Percentiles rank a stretch among this genome's conserved stretches.
phyloP scores from a whole-genome alignment of 2,888 invertebrate genomes.

The Sycophila texana region DNA sequence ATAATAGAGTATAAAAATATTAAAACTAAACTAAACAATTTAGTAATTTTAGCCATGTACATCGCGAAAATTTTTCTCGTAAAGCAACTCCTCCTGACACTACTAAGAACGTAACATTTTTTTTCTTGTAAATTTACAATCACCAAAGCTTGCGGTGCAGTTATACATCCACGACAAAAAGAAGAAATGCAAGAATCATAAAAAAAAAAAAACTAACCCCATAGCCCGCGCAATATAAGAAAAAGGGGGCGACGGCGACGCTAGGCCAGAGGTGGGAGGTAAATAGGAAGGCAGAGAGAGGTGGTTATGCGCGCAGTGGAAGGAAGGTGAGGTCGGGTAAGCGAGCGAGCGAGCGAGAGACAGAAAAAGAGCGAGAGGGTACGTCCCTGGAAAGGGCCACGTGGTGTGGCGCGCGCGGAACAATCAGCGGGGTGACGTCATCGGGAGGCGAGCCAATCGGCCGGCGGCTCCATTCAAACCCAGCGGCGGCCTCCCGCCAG shows the following conservation, averaged over 20 bases:
- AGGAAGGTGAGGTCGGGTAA: neutral
- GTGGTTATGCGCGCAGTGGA: too few relatives aligned
- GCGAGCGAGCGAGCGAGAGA: constrained; percentile 21
- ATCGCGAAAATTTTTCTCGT: too few relatives aligned
- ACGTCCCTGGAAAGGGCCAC: constrained; percentile 66
- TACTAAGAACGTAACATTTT: too few relatives aligned
- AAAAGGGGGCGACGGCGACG: neutral
- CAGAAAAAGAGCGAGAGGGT: constrained; percentile 21
- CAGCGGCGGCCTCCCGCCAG: constrained; percentile 66
- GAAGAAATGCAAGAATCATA: neutral
- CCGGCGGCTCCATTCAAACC: constrained; percentile 82
- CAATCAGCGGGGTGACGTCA: constrained; percentile 88
- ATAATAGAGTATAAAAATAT: too few relatives aligned
- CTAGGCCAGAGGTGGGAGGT: neutral
- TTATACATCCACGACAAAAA: too few relatives aligned
- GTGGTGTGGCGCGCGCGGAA: constrained; percentile 78
- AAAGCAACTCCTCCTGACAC: too few relatives aligned
- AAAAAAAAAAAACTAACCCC: neutral
- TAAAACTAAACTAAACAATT: too few relatives aligned
- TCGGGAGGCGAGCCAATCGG: constrained; percentile 79
- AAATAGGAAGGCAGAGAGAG: too few relatives aligned
- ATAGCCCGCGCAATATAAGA: neutral
- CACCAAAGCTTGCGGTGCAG: too few relatives aligned
- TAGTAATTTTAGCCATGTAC: too few relatives aligned
- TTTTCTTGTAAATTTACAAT: too few relatives aligned